phyloP scores from a whole-genome alignment of 2,113 vertebrate genomes.

The Macrotis lagotis region DNA sequence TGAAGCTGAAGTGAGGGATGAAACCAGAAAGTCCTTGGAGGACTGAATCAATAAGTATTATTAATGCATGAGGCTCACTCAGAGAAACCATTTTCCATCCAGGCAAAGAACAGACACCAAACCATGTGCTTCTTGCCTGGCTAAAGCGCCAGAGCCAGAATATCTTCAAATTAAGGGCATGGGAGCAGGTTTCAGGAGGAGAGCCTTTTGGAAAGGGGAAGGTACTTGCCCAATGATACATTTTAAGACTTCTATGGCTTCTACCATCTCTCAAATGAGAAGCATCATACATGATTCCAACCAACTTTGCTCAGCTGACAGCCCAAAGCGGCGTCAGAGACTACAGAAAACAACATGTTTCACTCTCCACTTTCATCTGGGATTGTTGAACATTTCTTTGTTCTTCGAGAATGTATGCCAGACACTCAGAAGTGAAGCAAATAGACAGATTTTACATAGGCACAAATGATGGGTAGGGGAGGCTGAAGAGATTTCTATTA shows the following conservation, averaged over 20 bases:
- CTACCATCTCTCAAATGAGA: not conserved
- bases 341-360: not conserved
- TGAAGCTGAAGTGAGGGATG: no score
- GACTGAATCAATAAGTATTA: not conserved
- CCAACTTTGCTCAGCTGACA: not conserved
- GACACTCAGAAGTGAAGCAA: not conserved
- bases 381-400: not conserved
- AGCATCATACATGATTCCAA: not conserved
- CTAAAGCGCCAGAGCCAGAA: slow-evolving; percentile 9
- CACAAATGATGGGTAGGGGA: not conserved
- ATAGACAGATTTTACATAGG: not conserved
- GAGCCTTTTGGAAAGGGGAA: not conserved
- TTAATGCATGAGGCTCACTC: not conserved
- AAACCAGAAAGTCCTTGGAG: not conserved
- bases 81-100: slow-evolving; percentile 1
- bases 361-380: not conserved
- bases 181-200: not conserved
- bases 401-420: not conserved
- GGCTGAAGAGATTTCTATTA: not conserved
- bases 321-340: not conserved
- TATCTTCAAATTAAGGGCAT: not conserved
- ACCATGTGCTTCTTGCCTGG: not conserved
- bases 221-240: not conserved
- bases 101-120: not conserved
- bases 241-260: not conserved